These are phyloP conservation scores for Hippolais icterina DNA, from an alignment of 2,113 vertebrate genomes.

Conservation along the genomic window DNA sequence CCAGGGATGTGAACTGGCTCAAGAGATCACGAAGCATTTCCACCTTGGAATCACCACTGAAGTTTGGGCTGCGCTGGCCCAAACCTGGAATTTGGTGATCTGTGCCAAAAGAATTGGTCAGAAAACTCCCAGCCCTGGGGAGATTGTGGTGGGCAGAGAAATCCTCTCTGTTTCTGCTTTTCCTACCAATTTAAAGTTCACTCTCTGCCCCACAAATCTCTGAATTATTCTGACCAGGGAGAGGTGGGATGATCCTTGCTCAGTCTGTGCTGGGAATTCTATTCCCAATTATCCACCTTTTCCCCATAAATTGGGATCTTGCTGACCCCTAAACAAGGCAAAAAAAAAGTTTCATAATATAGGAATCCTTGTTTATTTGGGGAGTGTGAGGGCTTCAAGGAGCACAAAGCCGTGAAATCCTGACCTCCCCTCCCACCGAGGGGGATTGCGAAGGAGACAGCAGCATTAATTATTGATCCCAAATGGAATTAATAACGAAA, in stretches of 20 bases:
- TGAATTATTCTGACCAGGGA: not conserved
- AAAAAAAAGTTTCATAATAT: not conserved
- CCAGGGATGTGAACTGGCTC: not conserved
- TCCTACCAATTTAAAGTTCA: not conserved
- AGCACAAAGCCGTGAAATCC: not conserved
- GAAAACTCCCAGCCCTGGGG: not conserved
- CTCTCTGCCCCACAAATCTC: not conserved
- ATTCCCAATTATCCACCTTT: not conserved
- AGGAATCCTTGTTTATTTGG: not conserved
- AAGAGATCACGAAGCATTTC: not conserved
- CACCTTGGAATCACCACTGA: rapidly evolving
- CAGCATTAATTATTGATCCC: conserved; percentile 56
- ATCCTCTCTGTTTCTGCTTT: not conserved
- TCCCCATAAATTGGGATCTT: not conserved
- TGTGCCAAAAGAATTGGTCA: not conserved
- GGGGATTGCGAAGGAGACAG: not conserved
- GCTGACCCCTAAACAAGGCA: not conserved
- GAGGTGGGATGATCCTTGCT: not conserved
- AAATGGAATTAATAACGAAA: conserved; percentile 43
- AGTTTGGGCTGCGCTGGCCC: not conserved
- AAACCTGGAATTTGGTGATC: not conserved
- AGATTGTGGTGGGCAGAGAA: not conserved
- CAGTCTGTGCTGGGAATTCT: not conserved
- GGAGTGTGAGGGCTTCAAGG: not conserved
- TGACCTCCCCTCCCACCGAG: not conserved